Conservation (phyloP, 2,888 invertebrate genomes). For the Noctua janthe region DNA sequence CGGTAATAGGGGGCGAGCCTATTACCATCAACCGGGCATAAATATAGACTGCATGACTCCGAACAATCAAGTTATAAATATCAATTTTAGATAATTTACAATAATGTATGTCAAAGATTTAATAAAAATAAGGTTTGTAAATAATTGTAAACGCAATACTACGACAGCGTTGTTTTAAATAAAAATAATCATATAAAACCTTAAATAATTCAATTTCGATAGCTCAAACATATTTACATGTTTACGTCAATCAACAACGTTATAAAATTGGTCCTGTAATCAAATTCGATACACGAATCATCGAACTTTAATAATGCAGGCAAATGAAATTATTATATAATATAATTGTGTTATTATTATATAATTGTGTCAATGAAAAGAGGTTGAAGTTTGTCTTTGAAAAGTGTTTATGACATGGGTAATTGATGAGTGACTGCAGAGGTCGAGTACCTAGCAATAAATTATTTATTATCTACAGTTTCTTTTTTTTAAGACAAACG, state of each 20-base stretch:
- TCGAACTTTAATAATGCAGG: not conserved
- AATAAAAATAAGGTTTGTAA: not conserved
- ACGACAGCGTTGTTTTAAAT: not conserved
- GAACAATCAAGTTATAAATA: not conserved
- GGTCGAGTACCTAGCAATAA: not conserved
- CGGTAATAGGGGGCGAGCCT: not conserved
- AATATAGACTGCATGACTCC: not conserved
- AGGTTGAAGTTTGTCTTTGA: not conserved
- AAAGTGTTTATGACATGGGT: not conserved
- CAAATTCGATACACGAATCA: constrained; percentile 12
- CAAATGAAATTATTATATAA: not conserved
- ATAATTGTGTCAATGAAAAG: constrained; percentile 7
- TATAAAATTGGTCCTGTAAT: constrained; percentile 34
- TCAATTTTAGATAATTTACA: not conserved
- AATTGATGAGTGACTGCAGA: not conserved
- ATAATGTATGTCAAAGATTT: not conserved
- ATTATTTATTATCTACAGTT: not conserved
- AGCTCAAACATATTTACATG: constrained; percentile 18
- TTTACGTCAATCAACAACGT: constrained; percentile 16
- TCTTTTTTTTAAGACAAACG: not conserved
- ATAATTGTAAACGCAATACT: not conserved
- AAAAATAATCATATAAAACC: constrained; percentile 3
- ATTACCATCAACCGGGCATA: not conserved
- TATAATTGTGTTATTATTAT: no score
- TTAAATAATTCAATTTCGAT: constrained; percentile 21